Percentiles rank a stretch among this genome's conserved stretches.
Evolutionary conservation across 2,888 invertebrate species (phyloP).

Genomic region (Drosophila mimetica): DNA sequence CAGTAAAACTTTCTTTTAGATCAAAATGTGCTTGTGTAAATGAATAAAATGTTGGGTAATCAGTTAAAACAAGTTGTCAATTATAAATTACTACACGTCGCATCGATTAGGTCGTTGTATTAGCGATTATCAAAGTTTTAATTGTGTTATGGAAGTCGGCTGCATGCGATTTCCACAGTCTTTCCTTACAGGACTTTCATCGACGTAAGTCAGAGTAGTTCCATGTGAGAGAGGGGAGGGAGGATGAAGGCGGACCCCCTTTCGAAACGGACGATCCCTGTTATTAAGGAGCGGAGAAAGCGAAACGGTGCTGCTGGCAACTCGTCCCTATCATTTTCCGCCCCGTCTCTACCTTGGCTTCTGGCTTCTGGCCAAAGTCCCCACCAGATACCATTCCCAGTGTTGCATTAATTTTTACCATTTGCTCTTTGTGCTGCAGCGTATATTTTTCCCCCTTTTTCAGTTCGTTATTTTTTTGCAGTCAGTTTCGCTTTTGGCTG

Average conservation of each 20-base stretch:
- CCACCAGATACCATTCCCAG: constrained; percentile 29
- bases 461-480: constrained; percentile 33
- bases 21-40: neutral
- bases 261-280: constrained; percentile 1
- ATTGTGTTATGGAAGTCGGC: neutral
- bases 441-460: constrained; percentile 14
- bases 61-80: neutral
- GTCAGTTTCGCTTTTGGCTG: constrained; percentile 21
- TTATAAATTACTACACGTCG: neutral
- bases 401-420: constrained; percentile 57
- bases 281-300: constrained; percentile 11
- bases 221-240: neutral
- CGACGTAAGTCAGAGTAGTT: constrained; percentile 19
- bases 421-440: constrained; percentile 53
- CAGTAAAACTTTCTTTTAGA: neutral
- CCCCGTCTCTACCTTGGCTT: constrained; percentile 38
- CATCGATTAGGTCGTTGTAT: neutral
- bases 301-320: constrained; percentile 17
- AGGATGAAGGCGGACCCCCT: neutral
- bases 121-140: neutral
- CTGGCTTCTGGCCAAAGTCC: constrained; percentile 46
- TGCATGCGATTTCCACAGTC: constrained; percentile 7
- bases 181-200: constrained; percentile 4
- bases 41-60: neutral
- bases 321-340: constrained; percentile 28